phyloP scores from a whole-genome alignment of 2,888 invertebrate genomes.

The Melikaiella ostensackeni region DNA sequence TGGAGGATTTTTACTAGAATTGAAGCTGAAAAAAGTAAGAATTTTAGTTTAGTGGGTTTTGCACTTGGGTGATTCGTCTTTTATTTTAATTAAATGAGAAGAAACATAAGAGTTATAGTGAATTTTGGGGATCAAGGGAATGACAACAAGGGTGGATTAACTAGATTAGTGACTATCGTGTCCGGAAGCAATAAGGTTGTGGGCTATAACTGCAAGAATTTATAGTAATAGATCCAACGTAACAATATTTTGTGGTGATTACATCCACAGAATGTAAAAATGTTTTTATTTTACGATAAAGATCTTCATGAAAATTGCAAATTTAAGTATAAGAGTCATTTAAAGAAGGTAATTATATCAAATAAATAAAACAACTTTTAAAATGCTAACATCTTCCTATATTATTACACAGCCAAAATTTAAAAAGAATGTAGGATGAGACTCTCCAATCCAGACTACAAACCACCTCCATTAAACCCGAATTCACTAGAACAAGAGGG shows the following conservation, averaged over 20 bases:
- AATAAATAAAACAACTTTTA: too few species aligned
- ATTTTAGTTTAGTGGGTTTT: neutral
- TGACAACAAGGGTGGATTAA: constrained; percentile 5
- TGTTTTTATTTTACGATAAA: neutral
- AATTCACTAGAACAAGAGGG: neutral
- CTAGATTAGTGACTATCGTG: constrained; percentile 9
- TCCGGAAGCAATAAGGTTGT: constrained; percentile 2
- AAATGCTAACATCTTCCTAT: too few species aligned
- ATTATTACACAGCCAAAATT: too few species aligned
- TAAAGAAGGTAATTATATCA: too few species aligned
- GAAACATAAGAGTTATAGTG: neutral
- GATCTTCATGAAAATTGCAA: too few species aligned
- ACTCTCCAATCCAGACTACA: neutral
- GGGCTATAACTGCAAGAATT: neutral
- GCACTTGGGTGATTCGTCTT: neutral
- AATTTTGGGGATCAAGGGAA: neutral
- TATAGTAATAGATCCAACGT: constrained; percentile 2
- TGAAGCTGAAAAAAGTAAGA: too few species aligned
- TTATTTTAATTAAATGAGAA: neutral
- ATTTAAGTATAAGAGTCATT: too few species aligned
- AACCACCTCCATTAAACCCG: neutral
- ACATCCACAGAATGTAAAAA: neutral
- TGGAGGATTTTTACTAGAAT: too few species aligned
- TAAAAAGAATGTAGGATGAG: too few species aligned
- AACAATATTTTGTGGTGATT: constrained; percentile 5